Evolutionary conservation across 2,797 vertebrate species (phyloP).

Genomic region (Pempheris klunzingeri): DNA sequence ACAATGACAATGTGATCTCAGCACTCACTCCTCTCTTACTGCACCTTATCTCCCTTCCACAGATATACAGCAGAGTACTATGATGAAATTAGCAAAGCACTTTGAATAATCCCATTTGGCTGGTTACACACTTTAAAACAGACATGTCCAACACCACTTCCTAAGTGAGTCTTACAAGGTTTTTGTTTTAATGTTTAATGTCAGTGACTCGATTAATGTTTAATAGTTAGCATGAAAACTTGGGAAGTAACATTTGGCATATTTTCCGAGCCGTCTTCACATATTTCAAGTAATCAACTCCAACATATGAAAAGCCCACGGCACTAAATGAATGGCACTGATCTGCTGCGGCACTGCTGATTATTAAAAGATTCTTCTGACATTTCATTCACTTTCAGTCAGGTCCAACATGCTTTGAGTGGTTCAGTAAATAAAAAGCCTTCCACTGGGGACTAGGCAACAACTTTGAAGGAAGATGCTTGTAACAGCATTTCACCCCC

Average conservation of each 20-base stretch:
- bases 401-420: constrained; percentile 18
- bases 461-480: constrained; percentile 35
- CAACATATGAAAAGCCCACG: background rate
- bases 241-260: background rate
- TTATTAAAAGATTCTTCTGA: background rate
- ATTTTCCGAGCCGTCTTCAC: constrained; percentile 1
- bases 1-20: background rate
- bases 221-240: constrained; percentile 11
- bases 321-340: background rate
- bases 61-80: background rate
- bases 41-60: background rate
- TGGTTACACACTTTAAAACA: background rate
- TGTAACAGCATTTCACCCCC: constrained; percentile 29
- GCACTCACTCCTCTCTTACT: background rate
- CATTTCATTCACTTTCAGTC: constrained; percentile 14
- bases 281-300: background rate
- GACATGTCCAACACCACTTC: constrained; percentile 11
- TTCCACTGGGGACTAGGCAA: constrained; percentile 26
- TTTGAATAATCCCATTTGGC: constrained; percentile 6
- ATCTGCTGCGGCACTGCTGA: constrained; percentile 2
- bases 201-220: constrained; percentile 26
- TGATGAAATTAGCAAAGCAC: background rate
- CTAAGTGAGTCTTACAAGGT: background rate
- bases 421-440: constrained; percentile 43
- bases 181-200: background rate